A percentile compares a stretch with the other conserved stretches of the same genome.
Conservation (phyloP, 2,113 vertebrate species). For the Cephalopterus ornatus region DNA sequence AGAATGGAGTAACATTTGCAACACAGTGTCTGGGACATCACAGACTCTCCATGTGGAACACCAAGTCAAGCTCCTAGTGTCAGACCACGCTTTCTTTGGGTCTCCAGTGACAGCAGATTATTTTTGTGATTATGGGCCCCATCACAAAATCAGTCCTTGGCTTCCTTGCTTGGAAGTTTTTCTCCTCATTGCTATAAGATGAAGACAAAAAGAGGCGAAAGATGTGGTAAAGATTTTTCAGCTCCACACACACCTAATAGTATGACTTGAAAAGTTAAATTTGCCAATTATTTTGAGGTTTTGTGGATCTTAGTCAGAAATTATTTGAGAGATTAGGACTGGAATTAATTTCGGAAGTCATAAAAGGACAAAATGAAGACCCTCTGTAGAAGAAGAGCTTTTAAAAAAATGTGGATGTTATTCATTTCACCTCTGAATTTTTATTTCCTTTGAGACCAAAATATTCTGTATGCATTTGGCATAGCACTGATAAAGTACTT, state of each 20-base stretch:
- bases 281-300: not conserved
- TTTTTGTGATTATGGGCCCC: not conserved
- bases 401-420: not conserved
- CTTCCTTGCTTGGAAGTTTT: not conserved
- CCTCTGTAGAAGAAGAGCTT: not conserved
- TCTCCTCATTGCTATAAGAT: not conserved
- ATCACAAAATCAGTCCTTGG: not conserved
- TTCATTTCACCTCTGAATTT: not conserved
- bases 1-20: not conserved
- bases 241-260: not conserved
- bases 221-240: not conserved
- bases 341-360: constrained; percentile 7
- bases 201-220: not conserved
- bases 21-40: not conserved
- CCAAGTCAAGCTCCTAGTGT: not conserved
- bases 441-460: not conserved
- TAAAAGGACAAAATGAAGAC: not conserved
- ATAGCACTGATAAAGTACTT: not conserved
- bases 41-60: not conserved
- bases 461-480: constrained; percentile 19
- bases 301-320: not conserved
- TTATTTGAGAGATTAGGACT: not conserved
- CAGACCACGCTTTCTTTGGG: not conserved
- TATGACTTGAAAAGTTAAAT: not conserved
- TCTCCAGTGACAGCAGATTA: not conserved